Evolutionary conservation across 2,888 invertebrate genomes (phyloP).

Genomic region (Gortyna flavago): DNA sequence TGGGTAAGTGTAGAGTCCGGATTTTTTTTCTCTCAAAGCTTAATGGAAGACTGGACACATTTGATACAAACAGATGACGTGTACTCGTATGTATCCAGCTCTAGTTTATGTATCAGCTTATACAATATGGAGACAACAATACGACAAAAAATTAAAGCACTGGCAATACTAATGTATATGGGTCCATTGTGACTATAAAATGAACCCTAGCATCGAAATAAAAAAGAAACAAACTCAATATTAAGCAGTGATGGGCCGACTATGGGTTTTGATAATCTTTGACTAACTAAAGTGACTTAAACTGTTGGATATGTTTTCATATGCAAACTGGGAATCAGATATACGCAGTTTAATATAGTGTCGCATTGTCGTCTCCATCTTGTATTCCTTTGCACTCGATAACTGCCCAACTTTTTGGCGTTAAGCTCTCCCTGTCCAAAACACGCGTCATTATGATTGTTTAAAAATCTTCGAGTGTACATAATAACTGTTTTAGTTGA

Average conservation of each 20-base stretch:
- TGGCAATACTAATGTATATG: too few species aligned
- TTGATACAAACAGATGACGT: neutral
- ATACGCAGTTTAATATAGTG: neutral
- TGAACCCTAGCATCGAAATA: too few species aligned
- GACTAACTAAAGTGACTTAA: too few species aligned
- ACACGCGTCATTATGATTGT: neutral
- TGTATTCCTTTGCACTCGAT: neutral
- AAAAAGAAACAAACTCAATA: too few species aligned
- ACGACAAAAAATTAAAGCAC: too few species aligned
- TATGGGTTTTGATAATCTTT: too few species aligned
- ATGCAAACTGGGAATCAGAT: too few species aligned
- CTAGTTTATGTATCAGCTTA: neutral
- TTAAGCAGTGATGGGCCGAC: too few species aligned
- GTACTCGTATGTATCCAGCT: neutral
- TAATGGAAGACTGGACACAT: neutral
- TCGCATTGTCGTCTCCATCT: neutral
- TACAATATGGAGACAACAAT: too few species aligned
- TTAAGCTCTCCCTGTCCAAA: neutral
- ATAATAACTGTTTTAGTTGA: neutral
- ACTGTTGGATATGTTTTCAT: too few species aligned
- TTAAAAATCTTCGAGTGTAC: neutral
- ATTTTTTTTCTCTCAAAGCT: neutral
- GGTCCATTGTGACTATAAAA: too few species aligned
- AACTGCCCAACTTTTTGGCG: neutral
- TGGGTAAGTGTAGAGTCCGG: constrained; percentile 65